Evolutionary conservation across 2,888 invertebrate genomes (phyloP).

Genomic region (Chymomyza amoena): DNA sequence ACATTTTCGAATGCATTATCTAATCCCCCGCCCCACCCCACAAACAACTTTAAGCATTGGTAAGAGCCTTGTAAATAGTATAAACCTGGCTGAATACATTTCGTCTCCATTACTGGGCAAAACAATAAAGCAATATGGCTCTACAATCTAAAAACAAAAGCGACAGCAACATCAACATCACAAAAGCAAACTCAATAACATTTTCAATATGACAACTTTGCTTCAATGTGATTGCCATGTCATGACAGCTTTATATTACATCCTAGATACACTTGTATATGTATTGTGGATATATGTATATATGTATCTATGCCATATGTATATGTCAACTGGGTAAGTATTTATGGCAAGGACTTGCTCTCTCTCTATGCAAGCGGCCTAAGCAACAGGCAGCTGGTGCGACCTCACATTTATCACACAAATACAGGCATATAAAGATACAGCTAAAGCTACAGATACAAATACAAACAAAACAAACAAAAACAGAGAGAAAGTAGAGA

Average conservation of each 20-base stretch:
- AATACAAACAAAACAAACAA: background rate
- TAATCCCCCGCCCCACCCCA: background rate
- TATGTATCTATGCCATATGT: background rate
- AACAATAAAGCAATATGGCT: background rate
- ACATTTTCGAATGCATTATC: background rate
- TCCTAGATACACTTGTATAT: background rate
- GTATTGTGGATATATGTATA: background rate
- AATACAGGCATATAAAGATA: background rate
- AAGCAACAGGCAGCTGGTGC: constrained; percentile 32
- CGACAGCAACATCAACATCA: background rate
- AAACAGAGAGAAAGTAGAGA: background rate
- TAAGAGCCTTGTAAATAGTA: background rate
- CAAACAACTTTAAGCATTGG: background rate
- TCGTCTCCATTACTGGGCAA: background rate
- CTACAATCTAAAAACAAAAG: background rate
- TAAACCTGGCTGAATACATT: background rate
- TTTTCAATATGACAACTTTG: background rate
- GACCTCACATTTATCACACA: background rate
- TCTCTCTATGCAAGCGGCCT: constrained; percentile 1
- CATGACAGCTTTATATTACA: background rate
- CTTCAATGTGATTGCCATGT: background rate
- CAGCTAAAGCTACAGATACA: background rate
- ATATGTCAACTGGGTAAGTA: background rate
- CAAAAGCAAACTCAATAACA: background rate
- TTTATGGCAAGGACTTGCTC: background rate